Base-by-base conservation (phyloP, 53 echinoderm and acorn worm species). In the Pentamera pediparva region DNA sequence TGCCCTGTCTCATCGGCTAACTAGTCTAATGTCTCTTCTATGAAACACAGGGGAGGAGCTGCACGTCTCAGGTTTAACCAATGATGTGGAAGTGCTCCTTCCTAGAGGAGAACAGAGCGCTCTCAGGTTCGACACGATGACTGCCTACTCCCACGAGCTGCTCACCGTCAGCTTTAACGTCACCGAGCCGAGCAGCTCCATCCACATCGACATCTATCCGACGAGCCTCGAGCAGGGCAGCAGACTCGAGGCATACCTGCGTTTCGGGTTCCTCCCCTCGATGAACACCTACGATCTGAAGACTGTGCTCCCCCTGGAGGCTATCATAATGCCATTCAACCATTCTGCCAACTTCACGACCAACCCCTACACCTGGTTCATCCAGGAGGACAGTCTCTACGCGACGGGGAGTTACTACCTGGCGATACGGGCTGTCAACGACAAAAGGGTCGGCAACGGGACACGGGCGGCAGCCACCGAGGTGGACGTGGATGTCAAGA, bases 181-280 rank as follows among this genome's bases (percentile, higher is more conserved):
- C 5, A 78, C 85, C 0, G 85, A 85, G 9, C 63, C 82, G 20
- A 77, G 86, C 75, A 89, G 82, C 21, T 89, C 89, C 30, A 77
- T 89, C 6, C 89, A 89, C 47, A 89, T 89, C 19, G 81, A 89
- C 35, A 85, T 89, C 37, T 56, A 78, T 12, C 84, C 81, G 6
- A 51, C 80, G 13, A 54, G 76, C 57, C 38, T 30, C 26, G 60
- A 31, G 45, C 61, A 41, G 15, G 18, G 10, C 32, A 37, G 19
- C 25, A 41, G 61, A 32, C 50, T 88, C 0, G 76, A 86, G 19
- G 86, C 81, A 6, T 61, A 71, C 55, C 59, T 85, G 20, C 77
- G 89, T n/a, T 89, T 81, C 61, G 89, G 85, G 18, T 89, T 89
- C 78, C 81, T 72, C 63, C 89, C 89, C 5, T 82, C 85, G 0